Evolutionary conservation across 2,888 invertebrate genomes (phyloP).

Genomic region (Kuschelorhynchus macadamiae): DNA sequence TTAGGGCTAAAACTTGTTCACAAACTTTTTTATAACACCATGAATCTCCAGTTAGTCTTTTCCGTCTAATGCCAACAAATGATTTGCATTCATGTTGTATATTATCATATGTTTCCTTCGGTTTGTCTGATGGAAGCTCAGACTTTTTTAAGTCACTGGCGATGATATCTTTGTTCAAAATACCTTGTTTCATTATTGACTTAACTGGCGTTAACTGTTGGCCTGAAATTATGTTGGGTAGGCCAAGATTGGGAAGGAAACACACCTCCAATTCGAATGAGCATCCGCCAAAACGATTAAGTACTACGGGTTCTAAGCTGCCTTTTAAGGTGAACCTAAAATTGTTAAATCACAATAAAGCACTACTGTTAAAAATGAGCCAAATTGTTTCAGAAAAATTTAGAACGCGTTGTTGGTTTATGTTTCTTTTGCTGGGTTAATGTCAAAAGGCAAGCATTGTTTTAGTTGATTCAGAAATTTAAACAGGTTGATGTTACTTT

Average conservation of each 20-base stretch:
- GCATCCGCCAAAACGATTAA: conserved; percentile 64
- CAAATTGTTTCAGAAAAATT: too few relatives aligned
- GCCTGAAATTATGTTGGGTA: conserved; percentile 20
- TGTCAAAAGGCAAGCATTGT: too few relatives aligned
- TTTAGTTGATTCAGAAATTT: too few relatives aligned
- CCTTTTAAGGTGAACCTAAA: conserved; percentile 78
- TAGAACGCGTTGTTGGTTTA: too few relatives aligned
- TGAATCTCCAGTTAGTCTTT: conserved; percentile 82
- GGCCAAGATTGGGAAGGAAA: conserved; percentile 68
- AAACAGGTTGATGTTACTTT: too few relatives aligned
- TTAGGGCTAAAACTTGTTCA: conserved; percentile 77
- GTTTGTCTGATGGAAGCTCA: not conserved
- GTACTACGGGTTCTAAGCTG: conserved; percentile 70
- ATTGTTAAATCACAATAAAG: conserved; percentile 34
- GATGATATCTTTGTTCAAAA: conserved; percentile 40
- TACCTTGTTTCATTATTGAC: conserved; percentile 58
- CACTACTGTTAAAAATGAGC: too few relatives aligned
- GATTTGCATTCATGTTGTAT: conserved; percentile 15
- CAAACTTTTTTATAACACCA: conserved; percentile 87
- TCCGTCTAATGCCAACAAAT: conserved; percentile 78
- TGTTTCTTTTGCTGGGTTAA: too few relatives aligned
- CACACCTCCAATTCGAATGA: conserved; percentile 83
- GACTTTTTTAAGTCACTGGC: conserved; percentile 22
- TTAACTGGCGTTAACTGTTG: conserved; percentile 58
- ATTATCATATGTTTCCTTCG: conserved; percentile 3